Percentiles rank a stretch among this genome's conserved stretches.
phyloP scores from a whole-genome alignment of 2,888 invertebrate genomes.

The Diabrotica balteata region DNA sequence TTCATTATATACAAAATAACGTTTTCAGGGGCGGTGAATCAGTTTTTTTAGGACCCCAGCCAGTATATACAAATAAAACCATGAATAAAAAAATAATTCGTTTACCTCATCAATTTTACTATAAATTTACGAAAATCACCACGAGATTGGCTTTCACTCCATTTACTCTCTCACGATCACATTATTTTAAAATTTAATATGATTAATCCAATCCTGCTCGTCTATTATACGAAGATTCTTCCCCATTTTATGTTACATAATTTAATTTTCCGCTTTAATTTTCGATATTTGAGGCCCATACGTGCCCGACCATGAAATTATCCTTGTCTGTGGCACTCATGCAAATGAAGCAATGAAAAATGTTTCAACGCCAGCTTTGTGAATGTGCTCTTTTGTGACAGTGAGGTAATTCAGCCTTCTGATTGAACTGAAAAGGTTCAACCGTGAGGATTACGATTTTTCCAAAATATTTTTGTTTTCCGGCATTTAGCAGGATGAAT shows the following conservation, averaged over 20 bases:
- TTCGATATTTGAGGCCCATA: slow-evolving; percentile 24
- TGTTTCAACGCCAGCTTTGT: slow-evolving; percentile 24
- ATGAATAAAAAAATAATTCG: too few species aligned
- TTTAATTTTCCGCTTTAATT: slow-evolving; percentile 26
- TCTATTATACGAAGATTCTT: slow-evolving; percentile 17
- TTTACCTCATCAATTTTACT: too few species aligned
- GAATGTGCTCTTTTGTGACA: slow-evolving; percentile 24
- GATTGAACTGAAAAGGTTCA: slow-evolving; percentile 11
- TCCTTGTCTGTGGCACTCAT: slow-evolving; percentile 24
- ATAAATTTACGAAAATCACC: too few species aligned
- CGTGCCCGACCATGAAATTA: slow-evolving; percentile 26
- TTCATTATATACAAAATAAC: too few species aligned
- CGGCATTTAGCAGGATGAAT: too few species aligned
- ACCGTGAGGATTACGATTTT: slow-evolving; percentile 5
- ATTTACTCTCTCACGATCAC: too few species aligned
- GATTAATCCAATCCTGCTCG: slow-evolving; percentile 13
- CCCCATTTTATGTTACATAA: slow-evolving; percentile 20
- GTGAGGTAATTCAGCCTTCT: slow-evolving; percentile 17
- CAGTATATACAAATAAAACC: too few species aligned
- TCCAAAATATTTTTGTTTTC: background rate
- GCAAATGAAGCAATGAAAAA: slow-evolving; percentile 28
- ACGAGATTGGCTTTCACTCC: too few species aligned
- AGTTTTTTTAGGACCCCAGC: too few species aligned
- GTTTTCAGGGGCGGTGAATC: too few species aligned
- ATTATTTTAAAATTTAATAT: slow-evolving; percentile 13